Evolutionary conservation across 2,888 invertebrate species (phyloP), one percentile per base, ranked within the genome.

Genomic region (Watsonalla binaria): DNA sequence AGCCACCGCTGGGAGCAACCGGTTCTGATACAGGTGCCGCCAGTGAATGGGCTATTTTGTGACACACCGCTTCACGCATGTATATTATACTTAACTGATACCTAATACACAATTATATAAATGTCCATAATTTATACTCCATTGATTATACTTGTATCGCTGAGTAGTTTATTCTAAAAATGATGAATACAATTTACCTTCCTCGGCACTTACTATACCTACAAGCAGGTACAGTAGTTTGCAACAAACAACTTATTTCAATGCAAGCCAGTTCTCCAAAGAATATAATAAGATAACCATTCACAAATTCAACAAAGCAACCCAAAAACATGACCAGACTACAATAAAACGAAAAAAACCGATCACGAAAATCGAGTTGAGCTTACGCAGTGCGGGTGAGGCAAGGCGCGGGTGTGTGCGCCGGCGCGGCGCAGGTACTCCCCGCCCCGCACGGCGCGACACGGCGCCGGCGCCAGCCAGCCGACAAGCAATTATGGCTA

Each of bases 401-500:
- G 42, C 42, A 11, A 42, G 42, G 42, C 24, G 71, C 78, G 75
- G 72, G 78, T 79, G 80, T 85, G 84, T 84, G 86, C 82, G 84
- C 68, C 68, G 71, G 78, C 82, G 80, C 68, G 71, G 78, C 82
- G 80, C 80, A 68, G 62, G 56, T 58, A 54, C 54, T 59, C 59
- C 46, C 45, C 54, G 53, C 51, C 65, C 76, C 70, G 74, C 72
- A 55, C 77, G 85, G 76, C 86, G 83, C 85, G 86, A 80, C 86
- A 74, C 80, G 86, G 86, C 90, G 89, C 90, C 89, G 90, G 89
- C 89, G 89, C 90, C 89, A 86, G 80, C 70, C 83, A 78, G 85
- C 87, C 89, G 89, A 85, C 87, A 83, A 86, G 88, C 88, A 90
- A 89, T 89, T 89, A 89, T 88, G 88, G 87, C 86, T 89, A 90